A percentile compares a stretch with the other conserved stretches of the same genome.
phyloP scores from a whole-genome alignment of 30 jellyfish, hydroid and myxozoan species.

The Aurelia coerulea region DNA sequence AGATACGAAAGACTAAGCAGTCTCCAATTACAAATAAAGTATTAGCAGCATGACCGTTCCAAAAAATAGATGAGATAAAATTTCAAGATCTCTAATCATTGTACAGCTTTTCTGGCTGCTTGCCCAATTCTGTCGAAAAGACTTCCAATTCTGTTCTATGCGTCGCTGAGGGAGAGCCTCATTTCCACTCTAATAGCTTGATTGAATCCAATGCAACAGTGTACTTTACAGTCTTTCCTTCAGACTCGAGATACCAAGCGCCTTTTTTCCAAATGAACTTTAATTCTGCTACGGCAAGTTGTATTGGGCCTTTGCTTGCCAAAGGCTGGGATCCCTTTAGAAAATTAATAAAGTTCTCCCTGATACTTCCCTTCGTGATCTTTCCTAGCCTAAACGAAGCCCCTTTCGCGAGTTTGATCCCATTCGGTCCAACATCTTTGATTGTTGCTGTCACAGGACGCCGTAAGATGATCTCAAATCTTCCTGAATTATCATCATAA shows the following conservation, averaged over 20 bases:
- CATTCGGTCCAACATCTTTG: slow-evolving; percentile 70
- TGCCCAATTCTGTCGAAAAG: no score
- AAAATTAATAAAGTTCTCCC: slow-evolving; percentile 4
- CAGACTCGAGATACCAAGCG: slow-evolving; percentile 73
- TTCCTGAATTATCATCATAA: slow-evolving; percentile 34
- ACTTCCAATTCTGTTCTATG: no score
- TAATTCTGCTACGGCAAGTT: slow-evolving; percentile 42
- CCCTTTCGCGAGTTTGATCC: slow-evolving; percentile 82
- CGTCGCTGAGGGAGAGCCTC: no score
- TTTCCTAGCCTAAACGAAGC: slow-evolving; percentile 77
- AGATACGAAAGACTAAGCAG: no score
- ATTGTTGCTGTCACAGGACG: slow-evolving; percentile 76
- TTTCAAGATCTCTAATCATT: no score
- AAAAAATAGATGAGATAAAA: no score
- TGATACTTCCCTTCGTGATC: slow-evolving; percentile 43
- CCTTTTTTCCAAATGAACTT: slow-evolving; percentile 62
- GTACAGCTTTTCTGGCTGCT: no score
- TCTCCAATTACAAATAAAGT: no score
- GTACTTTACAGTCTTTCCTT: slow-evolving; percentile 73
- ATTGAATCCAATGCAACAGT: slow-evolving; percentile 77
- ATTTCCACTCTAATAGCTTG: slow-evolving; percentile 67
- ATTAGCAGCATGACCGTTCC: no score
- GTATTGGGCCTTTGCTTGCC: slow-evolving; percentile 91
- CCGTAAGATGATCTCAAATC: slow-evolving; percentile 50
- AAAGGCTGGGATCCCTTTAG: slow-evolving; percentile 56